Evolutionary conservation across 2,797 vertebrate species (phyloP).

Genomic region (Trachops cirrhosus): DNA sequence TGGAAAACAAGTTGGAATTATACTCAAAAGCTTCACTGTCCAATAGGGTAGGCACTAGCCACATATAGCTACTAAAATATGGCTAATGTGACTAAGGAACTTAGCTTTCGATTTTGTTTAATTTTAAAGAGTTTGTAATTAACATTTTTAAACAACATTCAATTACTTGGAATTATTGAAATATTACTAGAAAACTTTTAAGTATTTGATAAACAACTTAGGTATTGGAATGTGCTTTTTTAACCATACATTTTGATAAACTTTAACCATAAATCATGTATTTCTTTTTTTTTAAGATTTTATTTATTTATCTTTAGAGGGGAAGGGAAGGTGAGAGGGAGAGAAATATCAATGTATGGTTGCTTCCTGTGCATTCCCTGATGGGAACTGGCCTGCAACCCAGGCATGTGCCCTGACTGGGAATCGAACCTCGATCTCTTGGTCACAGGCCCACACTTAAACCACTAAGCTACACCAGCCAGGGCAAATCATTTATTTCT

Average conservation of each 20-base stretch:
- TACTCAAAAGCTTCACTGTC: background rate
- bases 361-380: too few relatives aligned
- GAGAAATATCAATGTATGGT: too few relatives aligned
- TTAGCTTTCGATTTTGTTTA: background rate
- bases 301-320: too few relatives aligned
- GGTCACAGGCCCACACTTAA: too few relatives aligned
- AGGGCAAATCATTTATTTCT: background rate
- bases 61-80: background rate
- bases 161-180: background rate
- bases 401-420: too few relatives aligned
- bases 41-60: background rate
- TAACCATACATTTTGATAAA: background rate
- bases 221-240: background rate
- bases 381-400: too few relatives aligned
- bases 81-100: background rate
- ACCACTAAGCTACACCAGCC: too few relatives aligned
- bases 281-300: too few relatives aligned
- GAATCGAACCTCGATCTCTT: too few relatives aligned
- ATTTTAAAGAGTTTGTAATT: background rate
- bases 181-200: background rate
- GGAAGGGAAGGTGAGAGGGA: too few relatives aligned
- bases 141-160: background rate
- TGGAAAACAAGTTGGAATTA: background rate
- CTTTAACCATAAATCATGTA: background rate
- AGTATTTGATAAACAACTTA: background rate